phyloP scores from a whole-genome alignment of 2,888 invertebrate species.

The Epirrhoe alternata region DNA sequence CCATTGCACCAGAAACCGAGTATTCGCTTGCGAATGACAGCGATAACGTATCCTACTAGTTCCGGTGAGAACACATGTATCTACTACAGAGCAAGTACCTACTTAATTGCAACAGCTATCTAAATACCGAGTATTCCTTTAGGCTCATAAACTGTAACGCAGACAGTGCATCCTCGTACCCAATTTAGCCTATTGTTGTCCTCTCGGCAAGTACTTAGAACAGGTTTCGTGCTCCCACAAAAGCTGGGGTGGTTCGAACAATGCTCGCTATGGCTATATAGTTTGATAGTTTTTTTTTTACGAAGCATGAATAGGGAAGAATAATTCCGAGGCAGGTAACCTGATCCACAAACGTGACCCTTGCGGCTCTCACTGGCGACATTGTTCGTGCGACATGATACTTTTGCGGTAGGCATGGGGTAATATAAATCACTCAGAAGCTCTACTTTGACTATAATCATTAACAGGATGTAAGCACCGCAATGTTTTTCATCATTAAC shows the following conservation, averaged over 20 bases:
- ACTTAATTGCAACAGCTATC: constrained; percentile 22
- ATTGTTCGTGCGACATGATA: constrained; percentile 64
- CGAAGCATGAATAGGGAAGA: constrained; percentile 64
- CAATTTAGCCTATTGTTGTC: constrained; percentile 57
- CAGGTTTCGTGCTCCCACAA: constrained; percentile 67
- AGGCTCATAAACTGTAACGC: constrained; percentile 40
- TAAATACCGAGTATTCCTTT: constrained; percentile 20
- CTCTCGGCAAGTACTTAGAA: constrained; percentile 56
- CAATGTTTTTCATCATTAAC: background rate
- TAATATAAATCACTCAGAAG: constrained; percentile 34
- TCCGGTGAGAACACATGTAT: constrained; percentile 36
- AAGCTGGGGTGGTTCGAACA: constrained; percentile 59
- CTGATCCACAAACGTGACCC: constrained; percentile 65
- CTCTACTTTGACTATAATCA: constrained; percentile 3
- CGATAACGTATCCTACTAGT: constrained; percentile 65
- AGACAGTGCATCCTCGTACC: constrained; percentile 45
- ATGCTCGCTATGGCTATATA: constrained; percentile 59
- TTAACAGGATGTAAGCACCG: background rate
- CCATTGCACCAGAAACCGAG: constrained; percentile 64
- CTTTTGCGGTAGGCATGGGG: constrained; percentile 47
- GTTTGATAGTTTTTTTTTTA: constrained; percentile 60
- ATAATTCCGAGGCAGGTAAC: constrained; percentile 65
- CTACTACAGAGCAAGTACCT: constrained; percentile 13
- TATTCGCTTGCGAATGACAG: constrained; percentile 59
- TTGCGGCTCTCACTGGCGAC: constrained; percentile 53